Evolutionary conservation across 2,113 vertebrate genomes (phyloP), one percentile per base, ranked within the genome.

Genomic region (Xiphorhynchus elegans): DNA sequence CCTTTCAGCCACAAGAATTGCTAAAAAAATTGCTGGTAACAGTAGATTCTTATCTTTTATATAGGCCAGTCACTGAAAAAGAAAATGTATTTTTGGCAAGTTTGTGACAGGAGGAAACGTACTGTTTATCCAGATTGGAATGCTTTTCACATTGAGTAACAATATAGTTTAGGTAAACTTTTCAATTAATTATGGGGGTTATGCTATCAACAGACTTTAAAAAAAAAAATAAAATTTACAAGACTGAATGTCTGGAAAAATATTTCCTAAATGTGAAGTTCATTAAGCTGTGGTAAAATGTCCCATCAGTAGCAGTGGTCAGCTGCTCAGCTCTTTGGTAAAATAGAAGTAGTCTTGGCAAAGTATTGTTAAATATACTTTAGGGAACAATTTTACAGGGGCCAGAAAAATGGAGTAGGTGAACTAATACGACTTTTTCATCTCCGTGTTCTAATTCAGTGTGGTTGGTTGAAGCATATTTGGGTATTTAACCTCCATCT

Each of bases 291-390:
- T 0, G 3, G 35, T 74, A 91, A 88, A 80, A 84, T 40, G 26
- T 90, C 82, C 52, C 82, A 63, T 28, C 47, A 73, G 68, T 18
- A 95, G 20, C 55, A 67, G 28, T 74, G 47, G 47, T 75, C 82
- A 90, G 83, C 55, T 90, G 56, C 56, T 90, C 39, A 68, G 39
- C 33, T 62, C 23, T 87, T 76, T 1, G 2, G 63, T 80, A 55
- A 83, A 87, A 95, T 42, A 87, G 70, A 96, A 95, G 26, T 55
- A 84, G 20, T 66, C 75, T 78, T 29, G 13, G 52, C 20, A 92
- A 93, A 80, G 39, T 53, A 84, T 80, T 94, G 67, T 46, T 83
- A 96, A 97, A 90, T 74, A 83, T 33, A 67, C 75, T 87, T 66
- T 20, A 69, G 84, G 66, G 81, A 89, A 66, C 23, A 73, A 85